phyloP scores from a whole-genome alignment of 2,797 vertebrate genomes.

The Aselliscus stoliczkanus region DNA sequence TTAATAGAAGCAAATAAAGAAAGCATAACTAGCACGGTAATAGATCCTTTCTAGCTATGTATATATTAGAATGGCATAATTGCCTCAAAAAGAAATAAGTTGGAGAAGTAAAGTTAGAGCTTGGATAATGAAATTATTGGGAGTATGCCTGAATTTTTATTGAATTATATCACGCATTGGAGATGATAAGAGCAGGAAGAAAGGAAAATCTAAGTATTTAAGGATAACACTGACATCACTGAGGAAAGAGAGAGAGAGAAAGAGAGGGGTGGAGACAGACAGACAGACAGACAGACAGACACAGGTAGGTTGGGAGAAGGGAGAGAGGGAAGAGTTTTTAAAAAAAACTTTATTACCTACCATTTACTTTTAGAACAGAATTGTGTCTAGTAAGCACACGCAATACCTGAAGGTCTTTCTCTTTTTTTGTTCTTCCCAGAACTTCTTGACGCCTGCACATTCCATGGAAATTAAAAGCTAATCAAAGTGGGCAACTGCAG shows the following conservation, averaged over 20 bases:
- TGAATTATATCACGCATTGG: background rate
- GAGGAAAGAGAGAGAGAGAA: background rate
- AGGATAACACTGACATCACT: background rate
- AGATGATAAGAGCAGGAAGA: background rate
- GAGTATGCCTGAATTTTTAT: background rate
- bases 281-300: too few species aligned
- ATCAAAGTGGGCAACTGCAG: background rate
- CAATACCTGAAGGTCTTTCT: background rate
- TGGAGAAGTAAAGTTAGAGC: background rate
- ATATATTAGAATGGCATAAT: background rate
- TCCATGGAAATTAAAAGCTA: constrained; percentile 6
- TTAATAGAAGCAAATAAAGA: background rate
- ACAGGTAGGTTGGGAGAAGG: too few species aligned
- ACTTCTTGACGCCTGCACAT: constrained; percentile 57
- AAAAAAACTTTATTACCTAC: background rate
- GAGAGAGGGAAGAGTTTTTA: background rate
- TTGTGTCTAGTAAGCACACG: background rate
- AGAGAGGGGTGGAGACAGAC: background rate
- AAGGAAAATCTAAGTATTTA: background rate
- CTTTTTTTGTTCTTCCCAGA: constrained; percentile 35
- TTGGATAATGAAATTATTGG: background rate
- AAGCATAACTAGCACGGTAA: background rate
- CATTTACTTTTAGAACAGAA: constrained; percentile 5
- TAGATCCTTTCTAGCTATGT: background rate
- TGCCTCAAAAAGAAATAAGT: background rate